These are phyloP conservation scores for Dendroctonus ponderosae DNA, from an alignment of 1,140 invertebrate species.

Conservation along the genomic window DNA sequence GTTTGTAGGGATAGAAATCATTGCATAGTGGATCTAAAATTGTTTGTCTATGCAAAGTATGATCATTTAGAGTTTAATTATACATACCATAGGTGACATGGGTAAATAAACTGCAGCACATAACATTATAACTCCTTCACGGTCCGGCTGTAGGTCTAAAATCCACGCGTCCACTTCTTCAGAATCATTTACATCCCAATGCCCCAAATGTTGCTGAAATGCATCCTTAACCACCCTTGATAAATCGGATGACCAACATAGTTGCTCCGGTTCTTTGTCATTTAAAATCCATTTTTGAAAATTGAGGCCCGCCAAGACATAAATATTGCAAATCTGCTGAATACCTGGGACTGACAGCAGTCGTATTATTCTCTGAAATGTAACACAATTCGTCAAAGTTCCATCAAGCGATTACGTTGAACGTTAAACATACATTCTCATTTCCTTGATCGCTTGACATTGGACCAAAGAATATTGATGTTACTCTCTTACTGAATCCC, in stretches of 20 bases:
- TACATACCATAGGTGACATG: slow-evolving; percentile 52
- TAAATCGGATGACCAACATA: slow-evolving; percentile 66
- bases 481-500: slow-evolving; percentile 80
- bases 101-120: slow-evolving; percentile 68
- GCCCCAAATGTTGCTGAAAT: slow-evolving; percentile 58
- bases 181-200: slow-evolving; percentile 57
- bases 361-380: slow-evolving; percentile 61
- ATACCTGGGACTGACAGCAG: slow-evolving; percentile 53
- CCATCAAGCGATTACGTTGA: background rate
- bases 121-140: slow-evolving; percentile 69
- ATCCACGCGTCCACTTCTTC: slow-evolving; percentile 55
- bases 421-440: slow-evolving; percentile 65
- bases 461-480: slow-evolving; percentile 84
- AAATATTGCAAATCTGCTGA: slow-evolving; percentile 57
- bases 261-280: slow-evolving; percentile 57
- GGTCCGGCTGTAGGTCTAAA: slow-evolving; percentile 71
- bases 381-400: slow-evolving; percentile 11
- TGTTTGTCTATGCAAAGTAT: background rate
- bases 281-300: slow-evolving; percentile 66
- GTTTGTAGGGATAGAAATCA: slow-evolving; percentile 48
- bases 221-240: slow-evolving; percentile 61
- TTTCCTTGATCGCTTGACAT: slow-evolving; percentile 66
- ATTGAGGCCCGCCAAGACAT: slow-evolving; percentile 65
- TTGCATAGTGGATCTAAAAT: slow-evolving; percentile 57
- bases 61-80: background rate